These are phyloP conservation scores for Pterocles burchelli DNA, from an alignment of 2,113 vertebrate genomes.

Conservation along the genomic window DNA sequence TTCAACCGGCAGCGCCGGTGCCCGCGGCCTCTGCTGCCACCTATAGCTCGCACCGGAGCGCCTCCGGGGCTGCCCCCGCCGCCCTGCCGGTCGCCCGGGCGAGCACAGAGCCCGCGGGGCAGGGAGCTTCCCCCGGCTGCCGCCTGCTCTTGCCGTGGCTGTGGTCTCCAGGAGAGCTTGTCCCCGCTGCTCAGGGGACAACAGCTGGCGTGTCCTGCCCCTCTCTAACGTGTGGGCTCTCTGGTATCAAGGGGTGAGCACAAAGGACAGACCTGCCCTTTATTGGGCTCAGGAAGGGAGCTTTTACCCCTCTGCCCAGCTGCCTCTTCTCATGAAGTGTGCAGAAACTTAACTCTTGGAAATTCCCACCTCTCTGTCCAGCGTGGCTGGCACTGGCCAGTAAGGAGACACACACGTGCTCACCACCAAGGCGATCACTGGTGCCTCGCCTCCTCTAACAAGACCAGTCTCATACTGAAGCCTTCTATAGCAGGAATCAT, in stretches of 20 bases:
- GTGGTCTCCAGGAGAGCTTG: background rate
- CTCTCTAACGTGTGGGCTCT: no score
- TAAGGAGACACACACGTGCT: background rate
- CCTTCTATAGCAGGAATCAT: accelerated
- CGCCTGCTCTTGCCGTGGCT: background rate
- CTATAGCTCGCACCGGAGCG: no score
- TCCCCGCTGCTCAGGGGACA: background rate
- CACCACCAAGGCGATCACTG: background rate
- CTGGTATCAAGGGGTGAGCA: background rate
- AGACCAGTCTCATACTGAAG: background rate
- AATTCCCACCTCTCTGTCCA: background rate
- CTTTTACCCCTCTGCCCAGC: background rate
- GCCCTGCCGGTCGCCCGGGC: background rate
- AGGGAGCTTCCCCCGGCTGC: background rate
- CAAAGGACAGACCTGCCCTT: no score
- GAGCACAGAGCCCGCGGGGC: background rate
- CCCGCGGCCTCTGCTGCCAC: no score
- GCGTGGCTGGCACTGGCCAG: no score
- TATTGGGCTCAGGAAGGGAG: background rate
- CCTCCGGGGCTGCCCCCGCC: background rate
- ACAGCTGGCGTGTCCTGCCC: accelerated
- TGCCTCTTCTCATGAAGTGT: background rate
- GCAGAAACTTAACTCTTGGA: background rate
- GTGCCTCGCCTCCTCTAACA: background rate
- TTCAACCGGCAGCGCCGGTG: no score